Percentiles rank a stretch among this genome's conserved stretches.
phyloP scores from a whole-genome alignment of 2,797 vertebrate genomes.

The Loriculus beryllinus region DNA sequence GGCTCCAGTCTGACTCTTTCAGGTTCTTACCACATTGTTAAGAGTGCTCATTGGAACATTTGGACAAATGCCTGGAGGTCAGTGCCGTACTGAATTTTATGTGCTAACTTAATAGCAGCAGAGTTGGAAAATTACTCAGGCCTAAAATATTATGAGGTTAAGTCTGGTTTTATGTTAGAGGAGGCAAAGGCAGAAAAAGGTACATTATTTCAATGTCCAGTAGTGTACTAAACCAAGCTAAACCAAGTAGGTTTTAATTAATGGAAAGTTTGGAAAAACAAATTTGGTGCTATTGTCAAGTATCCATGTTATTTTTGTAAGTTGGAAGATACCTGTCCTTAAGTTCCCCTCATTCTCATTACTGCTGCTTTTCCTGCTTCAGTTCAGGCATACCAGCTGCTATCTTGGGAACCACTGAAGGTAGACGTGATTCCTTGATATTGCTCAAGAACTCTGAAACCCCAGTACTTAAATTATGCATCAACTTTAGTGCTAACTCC shows the following conservation, averaged over 20 bases:
- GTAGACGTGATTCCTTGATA: neutral
- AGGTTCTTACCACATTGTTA: neutral
- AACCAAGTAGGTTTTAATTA: neutral
- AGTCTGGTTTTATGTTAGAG: neutral
- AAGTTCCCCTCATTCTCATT: neutral
- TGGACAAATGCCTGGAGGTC: neutral
- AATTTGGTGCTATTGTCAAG: neutral
- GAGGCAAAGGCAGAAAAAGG: neutral
- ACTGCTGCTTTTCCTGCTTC: neutral
- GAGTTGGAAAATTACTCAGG: neutral
- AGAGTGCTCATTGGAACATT: neutral
- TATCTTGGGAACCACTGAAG: neutral
- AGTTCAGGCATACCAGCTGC: neutral
- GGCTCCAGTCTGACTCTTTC: neutral
- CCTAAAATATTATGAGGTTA: neutral
- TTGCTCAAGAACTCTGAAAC: neutral
- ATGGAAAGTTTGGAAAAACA: neutral
- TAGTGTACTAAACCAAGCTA: neutral
- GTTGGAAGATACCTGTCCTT: neutral
- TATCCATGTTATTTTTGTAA: neutral
- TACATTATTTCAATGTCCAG: neutral
- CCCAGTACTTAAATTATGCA: slow-evolving; percentile 3
- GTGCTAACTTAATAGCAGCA: rapidly evolving
- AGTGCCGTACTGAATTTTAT: neutral
- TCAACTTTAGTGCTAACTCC: neutral